These are phyloP conservation scores for Corbicula japonica DNA, from an alignment of 2,888 invertebrate species.

Conservation along the genomic window DNA sequence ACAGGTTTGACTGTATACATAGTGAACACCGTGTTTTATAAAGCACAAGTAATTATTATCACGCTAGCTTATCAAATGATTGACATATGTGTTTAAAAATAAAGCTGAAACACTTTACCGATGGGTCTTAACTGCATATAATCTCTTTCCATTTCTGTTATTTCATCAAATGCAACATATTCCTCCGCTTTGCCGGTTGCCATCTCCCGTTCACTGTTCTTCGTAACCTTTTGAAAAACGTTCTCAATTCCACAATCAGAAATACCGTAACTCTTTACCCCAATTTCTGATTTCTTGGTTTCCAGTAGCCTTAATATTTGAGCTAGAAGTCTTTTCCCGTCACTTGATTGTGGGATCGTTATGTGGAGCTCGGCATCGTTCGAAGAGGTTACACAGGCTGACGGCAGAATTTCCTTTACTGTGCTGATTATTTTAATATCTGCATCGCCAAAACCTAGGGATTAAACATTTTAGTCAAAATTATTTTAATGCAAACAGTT, in stretches of 20 bases:
- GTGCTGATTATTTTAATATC: slow-evolving; percentile 23
- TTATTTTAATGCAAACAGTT: too few relatives aligned
- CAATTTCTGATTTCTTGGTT: slow-evolving; percentile 66
- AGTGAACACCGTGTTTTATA: too few relatives aligned
- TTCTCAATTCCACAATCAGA: slow-evolving; percentile 85
- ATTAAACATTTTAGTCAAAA: too few relatives aligned
- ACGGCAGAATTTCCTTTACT: slow-evolving; percentile 31
- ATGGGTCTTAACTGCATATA: slow-evolving; percentile 21
- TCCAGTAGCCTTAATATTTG: slow-evolving; percentile 84
- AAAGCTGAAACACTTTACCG: slow-evolving; percentile 2
- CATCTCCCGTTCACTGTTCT: slow-evolving; percentile 3
- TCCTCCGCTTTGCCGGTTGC: not conserved
- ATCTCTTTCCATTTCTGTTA: not conserved
- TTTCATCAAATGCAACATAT: not conserved
- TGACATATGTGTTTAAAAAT: too few relatives aligned
- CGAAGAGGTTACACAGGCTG: slow-evolving; percentile 29
- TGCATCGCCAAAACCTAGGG: too few relatives aligned
- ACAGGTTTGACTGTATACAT: too few relatives aligned
- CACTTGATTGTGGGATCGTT: slow-evolving; percentile 74
- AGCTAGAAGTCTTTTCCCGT: slow-evolving; percentile 78
- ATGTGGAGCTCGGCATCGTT: slow-evolving; percentile 68
- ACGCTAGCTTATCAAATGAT: too few relatives aligned
- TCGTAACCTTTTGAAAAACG: slow-evolving; percentile 84
- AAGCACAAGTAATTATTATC: too few relatives aligned
- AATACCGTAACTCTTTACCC: slow-evolving; percentile 83